A percentile compares a stretch with the other conserved stretches of the same genome.
These are phyloP conservation scores for Gnathonemus echidnorhynchus DNA, from an alignment of 2,113 vertebrate genomes.

Conservation along the genomic window DNA sequence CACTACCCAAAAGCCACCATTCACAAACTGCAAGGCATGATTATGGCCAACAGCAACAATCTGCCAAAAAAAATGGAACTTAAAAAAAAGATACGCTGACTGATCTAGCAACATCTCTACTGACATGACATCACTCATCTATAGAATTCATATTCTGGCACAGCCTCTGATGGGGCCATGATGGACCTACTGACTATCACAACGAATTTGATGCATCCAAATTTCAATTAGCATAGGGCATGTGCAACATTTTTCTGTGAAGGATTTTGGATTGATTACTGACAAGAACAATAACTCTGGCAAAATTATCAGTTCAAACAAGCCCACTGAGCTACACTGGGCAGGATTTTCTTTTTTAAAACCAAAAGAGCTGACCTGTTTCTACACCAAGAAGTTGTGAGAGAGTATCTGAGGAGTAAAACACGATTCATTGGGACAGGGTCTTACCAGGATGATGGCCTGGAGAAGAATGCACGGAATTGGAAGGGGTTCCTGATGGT, in stretches of 20 bases:
- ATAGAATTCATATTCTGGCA: not conserved
- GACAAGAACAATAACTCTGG: not conserved
- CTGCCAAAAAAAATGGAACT: not conserved
- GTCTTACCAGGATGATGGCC: constrained; percentile 51
- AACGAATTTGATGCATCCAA: not conserved
- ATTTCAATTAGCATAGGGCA: not conserved
- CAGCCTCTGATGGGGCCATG: not conserved
- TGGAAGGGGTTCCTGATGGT: constrained; percentile 48
- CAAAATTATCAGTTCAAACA: not conserved
- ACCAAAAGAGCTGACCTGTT: not conserved
- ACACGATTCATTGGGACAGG: not conserved
- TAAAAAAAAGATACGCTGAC: too few relatives aligned
- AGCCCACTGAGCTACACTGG: not conserved
- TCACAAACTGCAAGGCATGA: not conserved
- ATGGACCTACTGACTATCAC: not conserved
- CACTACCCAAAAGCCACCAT: not conserved
- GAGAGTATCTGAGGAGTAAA: not conserved
- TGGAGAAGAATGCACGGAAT: constrained; percentile 59
- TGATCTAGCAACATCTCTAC: not conserved
- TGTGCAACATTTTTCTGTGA: not conserved
- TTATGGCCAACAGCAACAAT: not conserved
- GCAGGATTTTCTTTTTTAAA: not conserved
- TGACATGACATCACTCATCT: not conserved
- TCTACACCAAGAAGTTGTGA: not conserved
- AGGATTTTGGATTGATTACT: not conserved